These are phyloP conservation scores for Peromyscus maniculatus DNA, from an alignment of 2,113 vertebrate genomes.

Conservation along the genomic window DNA sequence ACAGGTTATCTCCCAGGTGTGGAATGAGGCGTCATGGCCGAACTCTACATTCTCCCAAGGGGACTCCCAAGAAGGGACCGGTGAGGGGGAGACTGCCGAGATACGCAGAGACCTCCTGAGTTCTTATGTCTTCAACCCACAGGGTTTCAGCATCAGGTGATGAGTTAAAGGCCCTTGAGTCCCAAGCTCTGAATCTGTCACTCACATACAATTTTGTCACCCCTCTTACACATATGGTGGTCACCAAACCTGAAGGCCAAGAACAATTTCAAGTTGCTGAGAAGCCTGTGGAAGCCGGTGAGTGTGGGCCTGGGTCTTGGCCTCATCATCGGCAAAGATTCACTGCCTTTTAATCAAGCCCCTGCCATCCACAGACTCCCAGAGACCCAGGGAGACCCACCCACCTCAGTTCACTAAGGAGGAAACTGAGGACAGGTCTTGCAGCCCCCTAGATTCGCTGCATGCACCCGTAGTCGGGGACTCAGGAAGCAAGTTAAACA, in stretches of 20 bases:
- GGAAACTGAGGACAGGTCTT: background rate
- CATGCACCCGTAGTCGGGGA: background rate
- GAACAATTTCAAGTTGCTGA: constrained; percentile 88
- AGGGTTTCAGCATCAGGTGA: constrained; percentile 84
- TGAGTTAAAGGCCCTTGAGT: constrained; percentile 85
- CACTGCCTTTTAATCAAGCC: background rate
- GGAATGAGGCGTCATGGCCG: background rate
- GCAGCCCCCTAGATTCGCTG: background rate
- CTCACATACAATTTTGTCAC: constrained; percentile 94
- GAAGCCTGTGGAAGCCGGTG: constrained; percentile 92
- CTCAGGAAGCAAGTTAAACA: background rate
- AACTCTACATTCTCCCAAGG: background rate
- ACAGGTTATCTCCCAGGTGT: background rate
- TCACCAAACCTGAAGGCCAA: constrained; percentile 90
- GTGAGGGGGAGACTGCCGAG: background rate
- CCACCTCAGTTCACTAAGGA: background rate
- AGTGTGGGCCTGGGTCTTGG: background rate
- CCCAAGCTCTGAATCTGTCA: constrained; percentile 90
- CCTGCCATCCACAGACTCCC: background rate
- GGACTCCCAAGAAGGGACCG: background rate
- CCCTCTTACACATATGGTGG: constrained; percentile 96
- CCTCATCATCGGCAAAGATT: background rate
- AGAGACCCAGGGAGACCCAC: background rate
- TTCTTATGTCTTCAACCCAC: background rate
- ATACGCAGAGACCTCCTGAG: background rate